phyloP scores from a whole-genome alignment of 2,797 vertebrate species.

The Falco peregrinus region DNA sequence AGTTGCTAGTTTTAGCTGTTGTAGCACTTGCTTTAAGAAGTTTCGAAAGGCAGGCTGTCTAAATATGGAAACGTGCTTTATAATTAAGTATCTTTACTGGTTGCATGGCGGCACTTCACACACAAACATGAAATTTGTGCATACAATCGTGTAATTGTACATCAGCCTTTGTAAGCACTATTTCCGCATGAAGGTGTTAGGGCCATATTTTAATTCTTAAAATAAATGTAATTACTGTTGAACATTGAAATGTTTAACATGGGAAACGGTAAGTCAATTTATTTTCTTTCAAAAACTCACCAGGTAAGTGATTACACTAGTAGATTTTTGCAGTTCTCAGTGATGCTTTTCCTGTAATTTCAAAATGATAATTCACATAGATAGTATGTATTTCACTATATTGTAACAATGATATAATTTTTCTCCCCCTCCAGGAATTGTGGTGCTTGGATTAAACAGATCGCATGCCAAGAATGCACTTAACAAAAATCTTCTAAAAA shows the following conservation, averaged over 20 bases:
- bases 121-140: neutral
- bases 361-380: neutral
- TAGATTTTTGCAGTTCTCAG: neutral
- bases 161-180: neutral
- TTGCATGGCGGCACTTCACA: neutral
- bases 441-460: slow-evolving; percentile 94
- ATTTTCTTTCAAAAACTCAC: neutral
- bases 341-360: neutral
- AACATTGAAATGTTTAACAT: neutral
- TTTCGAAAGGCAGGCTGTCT: neutral
- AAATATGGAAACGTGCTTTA: neutral
- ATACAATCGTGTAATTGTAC: neutral
- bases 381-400: neutral
- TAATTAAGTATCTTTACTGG: neutral
- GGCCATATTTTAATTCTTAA: neutral
- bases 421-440: slow-evolving; percentile 85
- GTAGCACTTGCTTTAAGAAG: neutral
- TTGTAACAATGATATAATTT: slow-evolving; percentile 3
- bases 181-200: neutral
- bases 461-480: slow-evolving; percentile 95
- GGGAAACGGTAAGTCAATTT: neutral
- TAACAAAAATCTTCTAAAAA: slow-evolving; percentile 91
- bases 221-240: neutral
- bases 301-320: neutral
- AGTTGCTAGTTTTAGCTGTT: neutral